Conservation (phyloP, 2,888 invertebrate species). For the Phlogophora meticulosa region DNA sequence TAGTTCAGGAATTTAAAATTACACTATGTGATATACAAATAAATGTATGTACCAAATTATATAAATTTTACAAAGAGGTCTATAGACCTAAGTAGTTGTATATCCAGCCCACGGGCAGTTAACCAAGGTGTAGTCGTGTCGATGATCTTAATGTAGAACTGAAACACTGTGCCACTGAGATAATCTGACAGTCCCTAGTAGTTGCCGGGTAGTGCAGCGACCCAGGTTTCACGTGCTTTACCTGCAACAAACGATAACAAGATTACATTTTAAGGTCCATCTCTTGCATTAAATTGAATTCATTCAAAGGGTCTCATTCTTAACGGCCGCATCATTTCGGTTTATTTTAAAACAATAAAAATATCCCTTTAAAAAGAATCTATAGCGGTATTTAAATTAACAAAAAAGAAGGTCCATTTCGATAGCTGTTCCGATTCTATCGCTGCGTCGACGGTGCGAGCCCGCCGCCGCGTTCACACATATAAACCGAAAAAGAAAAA, state of each 20-base stretch:
- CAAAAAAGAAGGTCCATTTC: conserved; percentile 84
- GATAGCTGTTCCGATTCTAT: conserved; percentile 88
- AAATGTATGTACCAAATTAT: conserved; percentile 79
- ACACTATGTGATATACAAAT: conserved; percentile 82
- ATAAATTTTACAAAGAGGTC: conserved; percentile 74
- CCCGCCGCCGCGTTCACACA: conserved; percentile 90
- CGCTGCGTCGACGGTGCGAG: conserved; percentile 77
- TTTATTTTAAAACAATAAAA: conserved; percentile 75
- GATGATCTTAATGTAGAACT: conserved; percentile 70
- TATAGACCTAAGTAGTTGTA: conserved; percentile 73
- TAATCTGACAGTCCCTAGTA: conserved; percentile 76
- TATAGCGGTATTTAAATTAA: conserved; percentile 88
- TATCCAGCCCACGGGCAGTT: conserved; percentile 74
- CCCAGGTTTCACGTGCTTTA: conserved; percentile 86
- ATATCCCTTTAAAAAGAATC: conserved; percentile 81
- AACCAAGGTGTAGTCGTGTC: conserved; percentile 70
- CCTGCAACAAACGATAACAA: conserved; percentile 83
- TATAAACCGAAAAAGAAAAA: conserved; percentile 87
- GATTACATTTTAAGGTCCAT: conserved; percentile 46
- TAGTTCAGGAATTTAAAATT: conserved; percentile 79
- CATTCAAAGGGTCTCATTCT: conserved; percentile 58
- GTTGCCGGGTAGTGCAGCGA: conserved; percentile 77
- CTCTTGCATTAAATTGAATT: conserved; percentile 48
- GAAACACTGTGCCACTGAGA: conserved; percentile 86
- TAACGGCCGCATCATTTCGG: conserved; percentile 61